phyloP scores from a whole-genome alignment of 2,797 vertebrate genomes.

The Cyprinodon diabolis region DNA sequence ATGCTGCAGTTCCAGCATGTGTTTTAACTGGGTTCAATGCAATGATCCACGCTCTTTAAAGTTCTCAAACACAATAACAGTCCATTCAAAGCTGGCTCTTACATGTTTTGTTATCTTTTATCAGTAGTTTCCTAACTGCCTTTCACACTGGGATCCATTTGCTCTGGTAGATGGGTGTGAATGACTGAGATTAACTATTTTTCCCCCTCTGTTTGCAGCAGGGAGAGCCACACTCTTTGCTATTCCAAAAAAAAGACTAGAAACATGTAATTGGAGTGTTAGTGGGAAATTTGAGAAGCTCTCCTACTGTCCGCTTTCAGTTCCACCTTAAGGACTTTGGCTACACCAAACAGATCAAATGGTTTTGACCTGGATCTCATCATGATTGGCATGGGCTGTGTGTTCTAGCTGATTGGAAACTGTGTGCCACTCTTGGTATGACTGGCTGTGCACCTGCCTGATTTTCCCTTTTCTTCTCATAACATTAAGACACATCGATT shows the following conservation, averaged over 20 bases:
- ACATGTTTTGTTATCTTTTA: neutral
- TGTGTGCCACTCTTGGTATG: no score
- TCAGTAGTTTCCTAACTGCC: conserved; percentile 1
- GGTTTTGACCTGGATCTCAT: neutral
- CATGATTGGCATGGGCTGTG: neutral
- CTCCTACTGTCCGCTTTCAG: neutral
- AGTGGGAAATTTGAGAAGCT: neutral
- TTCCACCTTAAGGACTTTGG: neutral
- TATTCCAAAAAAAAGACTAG: neutral
- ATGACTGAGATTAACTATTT: neutral
- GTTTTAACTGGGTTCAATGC: neutral
- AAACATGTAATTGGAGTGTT: neutral
- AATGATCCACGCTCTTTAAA: neutral
- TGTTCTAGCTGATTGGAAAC: no score
- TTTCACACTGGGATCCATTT: conserved; percentile 4
- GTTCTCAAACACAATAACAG: neutral
- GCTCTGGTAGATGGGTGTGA: neutral
- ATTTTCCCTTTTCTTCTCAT: no score
- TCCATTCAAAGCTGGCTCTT: neutral
- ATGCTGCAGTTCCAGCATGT: neutral
- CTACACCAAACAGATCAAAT: neutral
- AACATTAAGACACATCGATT: no score
- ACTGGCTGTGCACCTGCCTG: no score
- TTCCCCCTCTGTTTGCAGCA: neutral
- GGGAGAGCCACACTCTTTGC: neutral